Conservation (phyloP, 2,888 invertebrate genomes). For the Hydraecia micacea region DNA sequence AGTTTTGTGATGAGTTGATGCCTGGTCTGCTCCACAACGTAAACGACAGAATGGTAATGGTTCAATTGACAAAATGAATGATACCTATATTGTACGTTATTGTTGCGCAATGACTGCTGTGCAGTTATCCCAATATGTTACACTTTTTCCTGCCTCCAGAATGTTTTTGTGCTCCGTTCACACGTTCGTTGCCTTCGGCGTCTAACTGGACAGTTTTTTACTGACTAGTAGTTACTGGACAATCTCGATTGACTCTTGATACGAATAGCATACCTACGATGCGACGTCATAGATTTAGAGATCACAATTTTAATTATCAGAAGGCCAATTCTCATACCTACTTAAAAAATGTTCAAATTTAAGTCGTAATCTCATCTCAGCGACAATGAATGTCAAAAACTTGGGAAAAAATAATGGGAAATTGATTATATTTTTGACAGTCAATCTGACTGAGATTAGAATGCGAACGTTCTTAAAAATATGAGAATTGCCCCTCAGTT, state of each 20-base stretch:
- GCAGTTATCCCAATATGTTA: conserved; percentile 52
- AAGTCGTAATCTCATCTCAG: neutral
- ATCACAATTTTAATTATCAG: conserved; percentile 30
- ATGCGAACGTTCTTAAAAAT: neutral
- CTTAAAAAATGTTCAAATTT: neutral
- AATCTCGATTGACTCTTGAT: conserved; percentile 52
- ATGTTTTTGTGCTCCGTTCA: conserved; percentile 80
- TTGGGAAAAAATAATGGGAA: neutral
- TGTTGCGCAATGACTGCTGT: neutral
- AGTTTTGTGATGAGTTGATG: neutral
- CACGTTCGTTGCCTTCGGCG: conserved; percentile 83
- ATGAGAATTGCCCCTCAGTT: neutral
- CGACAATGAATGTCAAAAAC: neutral
- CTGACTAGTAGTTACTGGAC: conserved; percentile 8
- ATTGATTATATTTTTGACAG: neutral
- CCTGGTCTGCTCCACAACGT: neutral
- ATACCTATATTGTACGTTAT: neutral
- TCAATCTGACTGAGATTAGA: neutral
- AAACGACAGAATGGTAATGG: neutral
- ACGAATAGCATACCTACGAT: conserved; percentile 67
- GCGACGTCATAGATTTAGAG: conserved; percentile 73
- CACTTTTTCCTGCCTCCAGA: conserved; percentile 75
- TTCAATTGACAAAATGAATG: neutral
- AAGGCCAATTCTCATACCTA: neutral
- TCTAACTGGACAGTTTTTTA: conserved; percentile 86